Evolutionary conservation across 2,113 vertebrate genomes (phyloP), one percentile per base, ranked within the genome.

Genomic region (Lepus timidus): DNA sequence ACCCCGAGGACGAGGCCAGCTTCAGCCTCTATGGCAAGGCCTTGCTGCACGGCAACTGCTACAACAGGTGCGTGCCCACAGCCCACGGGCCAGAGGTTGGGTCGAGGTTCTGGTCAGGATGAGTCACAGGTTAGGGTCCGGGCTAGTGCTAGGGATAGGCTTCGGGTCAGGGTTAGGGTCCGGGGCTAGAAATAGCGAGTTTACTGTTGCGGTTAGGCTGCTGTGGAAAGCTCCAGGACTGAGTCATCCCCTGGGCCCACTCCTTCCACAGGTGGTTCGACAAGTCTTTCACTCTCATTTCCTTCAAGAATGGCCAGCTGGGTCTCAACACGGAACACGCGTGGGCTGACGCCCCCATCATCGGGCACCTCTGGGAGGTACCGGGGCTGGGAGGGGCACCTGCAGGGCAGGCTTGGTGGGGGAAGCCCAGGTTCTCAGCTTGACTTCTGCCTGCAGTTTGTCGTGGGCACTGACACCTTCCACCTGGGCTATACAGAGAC

Each of bases 301-400:
- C 98, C 78, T 99, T 98, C 96, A 98, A 98, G 94, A 99, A 99
- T 4, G 99, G 99, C n/a, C 99, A 99, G 93, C 84, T 99, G 96
- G 99, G 99, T 4, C 93, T 99, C 92, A 99, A 99, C 82, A 96
- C 98, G 0, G 99, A 99, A 95, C 99, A 99, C 67, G 98, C 99
- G 0, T 99, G 99, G 99, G 99, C 99, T 0, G 99, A 99, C 0
- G 99, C 99, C 0, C 99, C 99, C 27, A 98, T 99, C 71, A 74
- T 99, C 0, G 99, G 99, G 85, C 99, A 99, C 70, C 99, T 99
- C 98, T 99, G 99, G 99, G 99, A 99, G 99, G 99, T 99, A 98
- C 95, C 0, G 6, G 78, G 22, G 17, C 51, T 73, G 2, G 27
- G 44, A 27, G 44, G 23, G 33, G 17, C 36, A 23, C 51, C 84